These are phyloP conservation scores for Sceloporus tristichus DNA, from an alignment of 2,113 vertebrate genomes.

Conservation along the genomic window DNA sequence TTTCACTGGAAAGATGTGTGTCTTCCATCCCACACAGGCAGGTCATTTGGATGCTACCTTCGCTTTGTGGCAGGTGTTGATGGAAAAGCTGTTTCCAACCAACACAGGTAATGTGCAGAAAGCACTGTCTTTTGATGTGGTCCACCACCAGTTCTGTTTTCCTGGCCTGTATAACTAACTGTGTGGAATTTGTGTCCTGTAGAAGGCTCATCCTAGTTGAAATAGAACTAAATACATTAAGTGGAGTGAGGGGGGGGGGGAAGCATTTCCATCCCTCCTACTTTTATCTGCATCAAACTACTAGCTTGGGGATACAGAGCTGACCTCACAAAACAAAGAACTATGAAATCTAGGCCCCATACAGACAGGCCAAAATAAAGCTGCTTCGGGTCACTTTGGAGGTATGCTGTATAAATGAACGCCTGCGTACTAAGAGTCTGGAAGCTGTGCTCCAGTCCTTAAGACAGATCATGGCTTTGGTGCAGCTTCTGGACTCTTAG, in stretches of 20 bases:
- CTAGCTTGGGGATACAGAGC: slow-evolving; percentile 50
- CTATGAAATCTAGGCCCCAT: not conserved
- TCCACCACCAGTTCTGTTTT: too few relatives aligned
- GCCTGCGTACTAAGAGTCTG: too few relatives aligned
- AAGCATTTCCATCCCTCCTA: not conserved
- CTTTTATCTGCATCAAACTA: not conserved
- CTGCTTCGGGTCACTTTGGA: too few relatives aligned
- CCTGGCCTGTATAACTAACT: not conserved
- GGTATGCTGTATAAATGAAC: too few relatives aligned
- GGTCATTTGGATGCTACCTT: not conserved
- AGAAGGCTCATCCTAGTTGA: not conserved
- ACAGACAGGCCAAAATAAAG: too few relatives aligned
- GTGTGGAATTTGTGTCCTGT: not conserved
- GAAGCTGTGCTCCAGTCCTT: too few relatives aligned
- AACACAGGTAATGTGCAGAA: not conserved
- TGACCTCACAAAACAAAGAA: slow-evolving; percentile 43
- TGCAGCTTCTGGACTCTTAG: too few relatives aligned
- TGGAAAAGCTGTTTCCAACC: not conserved
- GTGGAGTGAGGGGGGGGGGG: not conserved
- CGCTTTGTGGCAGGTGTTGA: too few relatives aligned
- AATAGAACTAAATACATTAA: slow-evolving; percentile 24
- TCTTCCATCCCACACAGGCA: not conserved
- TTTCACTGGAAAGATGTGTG: not conserved
- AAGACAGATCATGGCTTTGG: too few relatives aligned
- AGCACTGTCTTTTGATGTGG: not conserved